A percentile compares a stretch with the other conserved stretches of the same genome.
phyloP scores from a whole-genome alignment of 1,140 invertebrate genomes.

The Chrysomallon squamiferum region DNA sequence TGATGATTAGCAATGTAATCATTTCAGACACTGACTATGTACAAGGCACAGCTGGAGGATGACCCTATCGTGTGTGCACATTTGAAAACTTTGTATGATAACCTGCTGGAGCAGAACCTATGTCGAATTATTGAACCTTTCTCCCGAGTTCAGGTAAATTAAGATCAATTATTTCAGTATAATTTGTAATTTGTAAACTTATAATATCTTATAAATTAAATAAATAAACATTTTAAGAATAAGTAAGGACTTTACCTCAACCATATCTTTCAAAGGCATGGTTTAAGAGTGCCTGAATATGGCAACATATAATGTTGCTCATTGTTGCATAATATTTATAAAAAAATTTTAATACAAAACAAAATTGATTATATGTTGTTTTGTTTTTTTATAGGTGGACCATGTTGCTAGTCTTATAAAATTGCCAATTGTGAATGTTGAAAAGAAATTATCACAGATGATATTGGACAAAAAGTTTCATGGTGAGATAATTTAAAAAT shows the following conservation, averaged over 20 bases:
- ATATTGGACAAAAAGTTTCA: conserved; percentile 97
- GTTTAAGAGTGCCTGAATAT: too few species aligned
- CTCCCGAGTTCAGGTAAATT: conserved; percentile 92
- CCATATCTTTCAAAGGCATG: too few species aligned
- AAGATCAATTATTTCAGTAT: conserved; percentile 28
- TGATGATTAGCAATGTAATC: too few species aligned
- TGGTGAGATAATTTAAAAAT: too few species aligned
- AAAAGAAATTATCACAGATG: conserved; percentile 99
- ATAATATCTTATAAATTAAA: too few species aligned
- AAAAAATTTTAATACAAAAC: too few species aligned
- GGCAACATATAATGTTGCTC: too few species aligned
- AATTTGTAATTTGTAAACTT: conserved; percentile 1
- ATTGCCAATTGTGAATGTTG: conserved; percentile 72
- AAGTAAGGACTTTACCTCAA: conserved; percentile 16
- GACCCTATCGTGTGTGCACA: conserved; percentile 97
- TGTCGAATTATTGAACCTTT: conserved; percentile 99
- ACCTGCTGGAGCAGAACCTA: conserved; percentile 98
- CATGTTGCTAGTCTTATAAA: conserved; percentile 88
- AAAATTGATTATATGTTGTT: too few species aligned
- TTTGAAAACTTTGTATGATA: conserved; percentile 95
- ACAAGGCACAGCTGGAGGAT: conserved; percentile 88
- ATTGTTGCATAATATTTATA: too few species aligned
- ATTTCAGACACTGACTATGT: conserved; percentile 78
- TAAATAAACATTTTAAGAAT: too few species aligned
- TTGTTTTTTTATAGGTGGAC: conserved; percentile 73